Base-by-base conservation (phyloP, 1,140 invertebrate genomes). In the Anagrus nilaparvatae region DNA sequence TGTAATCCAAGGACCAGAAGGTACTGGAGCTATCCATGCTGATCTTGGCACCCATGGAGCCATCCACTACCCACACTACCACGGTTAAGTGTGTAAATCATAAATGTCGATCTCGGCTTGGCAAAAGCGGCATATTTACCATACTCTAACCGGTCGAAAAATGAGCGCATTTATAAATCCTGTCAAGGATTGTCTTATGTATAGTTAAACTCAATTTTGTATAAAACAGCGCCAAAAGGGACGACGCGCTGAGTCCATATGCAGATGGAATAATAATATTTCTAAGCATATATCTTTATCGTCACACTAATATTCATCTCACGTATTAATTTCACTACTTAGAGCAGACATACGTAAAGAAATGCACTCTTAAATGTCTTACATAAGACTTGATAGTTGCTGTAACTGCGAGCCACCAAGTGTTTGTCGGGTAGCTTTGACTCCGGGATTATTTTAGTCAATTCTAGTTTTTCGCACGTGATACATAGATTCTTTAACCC, bases 1-100 rank as follows among this genome's bases (percentile, higher is more conserved):
- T 56, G 66, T 67, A 57, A 69, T 69, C 60, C 67, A 69, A 55
- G 66, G 66, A 56, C 66, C 66, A 48, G n/a, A n/a, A n/a, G n/a
- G n/a, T n/a, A 67, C 63, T 59, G 66, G 66, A 45, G 63, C 63
- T 60, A 67, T 69, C 65, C 66, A 69, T 49, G 65, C 66, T 48
- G 65, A 64, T 47, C 65, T 69, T 45, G 66, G 66, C 56, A 58
- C 63, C 55, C 66, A 69, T 59, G 66, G 66, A 66, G 66, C 66
- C 37, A 64, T 69, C 66, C 57, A 30, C 29, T 17, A 36, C 23
- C 28, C 37, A 28, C 39, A 42, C 44, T 12, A 27, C 12, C 24
- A 27, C 24, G 24, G 24, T 8, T 12, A n/a, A 6, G 24, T 12
- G 24, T 8, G 6, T 6, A 27, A 6, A 27, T 12, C 24, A 6